Evolutionary conservation across 2,113 vertebrate genomes (phyloP).

Genomic region (Tyto alba): DNA sequence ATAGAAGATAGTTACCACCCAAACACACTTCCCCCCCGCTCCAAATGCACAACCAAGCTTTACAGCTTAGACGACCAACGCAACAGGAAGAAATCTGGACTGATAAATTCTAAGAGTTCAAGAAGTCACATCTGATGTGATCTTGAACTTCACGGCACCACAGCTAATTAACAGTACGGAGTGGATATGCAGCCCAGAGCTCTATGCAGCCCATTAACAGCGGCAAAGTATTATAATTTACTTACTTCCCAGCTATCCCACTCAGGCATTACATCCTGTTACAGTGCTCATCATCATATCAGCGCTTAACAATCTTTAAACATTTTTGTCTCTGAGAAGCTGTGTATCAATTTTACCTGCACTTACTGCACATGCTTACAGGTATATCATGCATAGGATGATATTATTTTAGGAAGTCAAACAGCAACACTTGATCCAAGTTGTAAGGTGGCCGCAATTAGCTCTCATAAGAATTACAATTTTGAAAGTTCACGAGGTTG

Average conservation of each 20-base stretch:
- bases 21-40: rapidly evolving
- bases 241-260: background rate
- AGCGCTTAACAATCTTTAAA: background rate
- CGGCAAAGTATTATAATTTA: background rate
- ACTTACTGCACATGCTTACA: background rate
- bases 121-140: rapidly evolving
- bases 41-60: background rate
- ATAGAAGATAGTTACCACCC: background rate
- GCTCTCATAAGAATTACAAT: slow-evolving; percentile 55
- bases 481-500: slow-evolving; percentile 52
- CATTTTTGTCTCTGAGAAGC: background rate
- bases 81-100: background rate
- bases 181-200: background rate
- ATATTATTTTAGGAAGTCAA: slow-evolving; percentile 45
- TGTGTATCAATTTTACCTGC: background rate
- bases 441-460: slow-evolving; percentile 47
- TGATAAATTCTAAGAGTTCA: background rate
- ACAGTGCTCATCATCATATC: rapidly evolving
- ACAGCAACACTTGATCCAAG: slow-evolving; percentile 35
- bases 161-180: background rate
- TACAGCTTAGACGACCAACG: background rate
- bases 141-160: background rate
- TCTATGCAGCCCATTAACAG: background rate
- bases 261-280: background rate
- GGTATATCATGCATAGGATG: background rate